phyloP scores from a whole-genome alignment of 2,797 vertebrate species.

The Cheirogaleus major region DNA sequence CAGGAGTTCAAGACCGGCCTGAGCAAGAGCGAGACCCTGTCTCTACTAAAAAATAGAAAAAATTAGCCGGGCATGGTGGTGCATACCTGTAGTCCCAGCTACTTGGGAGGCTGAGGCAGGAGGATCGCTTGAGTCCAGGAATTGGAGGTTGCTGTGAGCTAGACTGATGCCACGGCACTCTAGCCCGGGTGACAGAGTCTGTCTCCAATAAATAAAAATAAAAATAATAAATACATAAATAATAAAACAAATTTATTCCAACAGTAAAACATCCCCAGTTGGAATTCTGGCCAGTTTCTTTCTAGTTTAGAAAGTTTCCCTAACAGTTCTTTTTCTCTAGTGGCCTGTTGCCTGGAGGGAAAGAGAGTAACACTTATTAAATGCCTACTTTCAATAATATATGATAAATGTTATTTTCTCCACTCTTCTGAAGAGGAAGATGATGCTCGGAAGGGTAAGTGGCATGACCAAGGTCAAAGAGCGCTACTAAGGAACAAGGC shows the following conservation, averaged over 20 bases:
- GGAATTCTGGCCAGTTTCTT: background rate
- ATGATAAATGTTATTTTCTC: background rate
- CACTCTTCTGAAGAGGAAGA: background rate
- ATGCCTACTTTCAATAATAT: background rate
- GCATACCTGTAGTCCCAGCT: no score
- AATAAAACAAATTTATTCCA: background rate
- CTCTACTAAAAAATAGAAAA: no score
- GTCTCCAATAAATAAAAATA: no score
- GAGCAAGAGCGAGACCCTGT: no score
- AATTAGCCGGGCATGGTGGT: no score
- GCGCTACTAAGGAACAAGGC: background rate
- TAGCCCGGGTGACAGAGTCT: no score
- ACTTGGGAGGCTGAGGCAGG: no score
- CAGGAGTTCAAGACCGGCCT: no score
- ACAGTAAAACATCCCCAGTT: background rate
- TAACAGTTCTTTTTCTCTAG: background rate
- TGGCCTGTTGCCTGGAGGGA: background rate
- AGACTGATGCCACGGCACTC: no score
- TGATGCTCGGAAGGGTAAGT: background rate
- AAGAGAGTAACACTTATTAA: background rate
- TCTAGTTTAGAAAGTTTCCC: background rate
- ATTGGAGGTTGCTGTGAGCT: no score
- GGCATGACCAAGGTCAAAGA: background rate
- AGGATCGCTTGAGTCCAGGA: no score
- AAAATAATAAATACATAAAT: no score